These are phyloP conservation scores for Porites evermanni DNA, from an alignment of 92 coral and sea anemone genomes.

Conservation along the genomic window DNA sequence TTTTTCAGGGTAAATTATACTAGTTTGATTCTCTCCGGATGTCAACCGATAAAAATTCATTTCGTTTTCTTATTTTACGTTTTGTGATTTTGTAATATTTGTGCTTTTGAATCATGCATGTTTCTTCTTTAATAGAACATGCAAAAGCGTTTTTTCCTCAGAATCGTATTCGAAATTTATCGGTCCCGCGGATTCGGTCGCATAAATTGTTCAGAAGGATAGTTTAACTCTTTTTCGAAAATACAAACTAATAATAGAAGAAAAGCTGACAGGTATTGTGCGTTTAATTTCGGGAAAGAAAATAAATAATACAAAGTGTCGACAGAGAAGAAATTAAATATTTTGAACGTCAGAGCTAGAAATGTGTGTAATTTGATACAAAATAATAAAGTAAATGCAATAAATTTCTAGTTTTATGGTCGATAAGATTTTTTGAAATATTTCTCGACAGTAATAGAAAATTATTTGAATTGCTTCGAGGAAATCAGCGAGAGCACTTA, in stretches of 20 bases:
- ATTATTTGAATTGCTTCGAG: conserved; percentile 38
- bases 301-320: conserved; percentile 18
- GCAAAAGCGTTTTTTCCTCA: neutral
- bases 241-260: conserved; percentile 1
- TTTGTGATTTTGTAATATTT: neutral
- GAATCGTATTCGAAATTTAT: neutral
- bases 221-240: conserved; percentile 6
- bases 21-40: conserved; percentile 47
- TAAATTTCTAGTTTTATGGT: conserved; percentile 2
- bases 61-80: neutral
- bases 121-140: neutral
- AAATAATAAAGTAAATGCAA: conserved; percentile 27
- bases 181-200: neutral
- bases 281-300: conserved; percentile 24
- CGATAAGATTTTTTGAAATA: conserved; percentile 12
- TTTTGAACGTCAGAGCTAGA: conserved; percentile 1
- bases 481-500: conserved; percentile 31
- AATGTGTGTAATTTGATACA: conserved; percentile 26
- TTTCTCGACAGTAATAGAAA: neutral
- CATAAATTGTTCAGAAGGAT: neutral
- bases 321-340: conserved; percentile 16
- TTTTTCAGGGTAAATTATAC: conserved; percentile 41
- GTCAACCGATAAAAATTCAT: conserved; percentile 44
- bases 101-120: neutral
- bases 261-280: conserved; percentile 22